Conservation (phyloP, 2,113 vertebrate genomes). For the Nicator chloris region DNA sequence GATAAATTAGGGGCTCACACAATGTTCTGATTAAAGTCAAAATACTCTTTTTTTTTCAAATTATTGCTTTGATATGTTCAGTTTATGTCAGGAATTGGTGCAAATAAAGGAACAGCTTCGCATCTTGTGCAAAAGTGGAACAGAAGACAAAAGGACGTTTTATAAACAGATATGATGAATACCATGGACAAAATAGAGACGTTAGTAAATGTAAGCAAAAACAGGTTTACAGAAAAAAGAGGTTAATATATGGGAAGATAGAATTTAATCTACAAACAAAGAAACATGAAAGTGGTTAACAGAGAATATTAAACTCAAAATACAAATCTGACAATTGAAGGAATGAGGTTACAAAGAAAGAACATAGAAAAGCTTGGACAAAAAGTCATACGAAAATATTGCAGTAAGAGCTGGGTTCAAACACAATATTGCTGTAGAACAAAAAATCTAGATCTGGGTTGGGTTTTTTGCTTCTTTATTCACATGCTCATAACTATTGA, state of each 20-base stretch:
- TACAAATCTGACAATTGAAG: neutral
- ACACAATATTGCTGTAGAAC: neutral
- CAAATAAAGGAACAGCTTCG: neutral
- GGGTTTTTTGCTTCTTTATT: neutral
- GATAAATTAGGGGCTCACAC: neutral
- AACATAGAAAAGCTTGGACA: neutral
- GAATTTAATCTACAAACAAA: neutral
- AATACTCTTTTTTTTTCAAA: neutral
- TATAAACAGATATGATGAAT: neutral
- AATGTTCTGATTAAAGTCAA: constrained; percentile 42
- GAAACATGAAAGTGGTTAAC: neutral
- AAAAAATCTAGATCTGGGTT: neutral
- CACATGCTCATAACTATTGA: neutral
- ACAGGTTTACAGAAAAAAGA: neutral
- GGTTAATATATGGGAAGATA: neutral
- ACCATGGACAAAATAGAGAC: neutral
- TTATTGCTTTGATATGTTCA: neutral
- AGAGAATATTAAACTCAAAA: neutral
- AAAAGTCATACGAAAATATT: neutral
- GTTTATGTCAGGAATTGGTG: neutral
- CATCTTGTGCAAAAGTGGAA: neutral
- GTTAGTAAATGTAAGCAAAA: neutral
- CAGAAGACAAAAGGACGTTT: neutral
- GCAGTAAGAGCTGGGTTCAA: neutral
- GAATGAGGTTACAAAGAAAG: neutral